These are phyloP conservation scores for Reticulitermes lucifugus DNA, from an alignment of 2,888 invertebrate species.

Conservation along the genomic window DNA sequence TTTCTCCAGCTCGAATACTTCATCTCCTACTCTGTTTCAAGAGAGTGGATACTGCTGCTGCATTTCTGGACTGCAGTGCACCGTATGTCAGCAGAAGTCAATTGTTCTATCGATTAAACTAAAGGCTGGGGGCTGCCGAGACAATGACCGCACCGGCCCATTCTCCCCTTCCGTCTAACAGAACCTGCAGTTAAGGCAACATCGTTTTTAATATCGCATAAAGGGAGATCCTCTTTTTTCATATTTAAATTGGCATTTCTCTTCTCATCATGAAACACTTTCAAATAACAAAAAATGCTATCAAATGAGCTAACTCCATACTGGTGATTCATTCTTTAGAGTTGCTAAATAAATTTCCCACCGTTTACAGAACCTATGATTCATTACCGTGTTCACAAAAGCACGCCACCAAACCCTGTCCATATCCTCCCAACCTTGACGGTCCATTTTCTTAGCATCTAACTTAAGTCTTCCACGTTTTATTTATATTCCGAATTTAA, in stretches of 20 bases:
- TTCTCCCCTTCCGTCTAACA: not conserved
- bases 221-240: not conserved
- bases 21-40: no score
- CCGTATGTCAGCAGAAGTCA: not conserved
- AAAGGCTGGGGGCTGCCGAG: not conserved
- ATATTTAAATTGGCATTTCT: not conserved
- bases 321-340: no score
- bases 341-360: no score
- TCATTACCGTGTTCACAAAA: no score
- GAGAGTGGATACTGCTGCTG: no score
- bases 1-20: no score
- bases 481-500: no score
- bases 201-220: not conserved
- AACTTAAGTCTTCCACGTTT: no score
- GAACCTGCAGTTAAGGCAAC: not conserved
- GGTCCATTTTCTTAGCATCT: no score
- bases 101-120: conserved; percentile 11
- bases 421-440: no score
- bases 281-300: not conserved
- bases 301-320: not conserved
- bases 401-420: no score
- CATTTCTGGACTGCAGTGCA: not conserved
- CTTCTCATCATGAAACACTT: not conserved
- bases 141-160: not conserved
- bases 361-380: no score